These are phyloP conservation scores for Eidolon helvum DNA, from an alignment of 2,113 vertebrate species.

Conservation along the genomic window DNA sequence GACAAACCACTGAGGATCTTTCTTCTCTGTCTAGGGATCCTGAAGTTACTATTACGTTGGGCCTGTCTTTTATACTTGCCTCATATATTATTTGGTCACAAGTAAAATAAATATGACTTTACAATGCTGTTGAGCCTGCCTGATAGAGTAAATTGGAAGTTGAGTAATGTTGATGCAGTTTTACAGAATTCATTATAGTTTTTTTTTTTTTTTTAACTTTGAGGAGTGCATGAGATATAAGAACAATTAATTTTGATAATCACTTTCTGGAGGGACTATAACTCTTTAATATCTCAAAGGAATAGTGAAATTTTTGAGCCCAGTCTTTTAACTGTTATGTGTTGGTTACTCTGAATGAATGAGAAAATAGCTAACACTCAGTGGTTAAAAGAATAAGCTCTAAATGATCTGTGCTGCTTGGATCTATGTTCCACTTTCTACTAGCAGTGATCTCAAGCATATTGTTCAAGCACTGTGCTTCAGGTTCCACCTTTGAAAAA, in stretches of 20 bases:
- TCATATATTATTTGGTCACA: not conserved
- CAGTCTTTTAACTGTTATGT: not conserved
- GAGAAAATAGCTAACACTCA: not conserved
- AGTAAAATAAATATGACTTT: constrained; percentile 20
- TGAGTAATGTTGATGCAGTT: not conserved
- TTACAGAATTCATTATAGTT: not conserved
- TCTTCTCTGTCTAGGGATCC: constrained; percentile 13
- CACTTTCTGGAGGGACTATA: not conserved
- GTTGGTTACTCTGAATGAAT: not conserved
- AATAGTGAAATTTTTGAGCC: not conserved
- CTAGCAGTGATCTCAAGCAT: not conserved
- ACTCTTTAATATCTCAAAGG: constrained; percentile 8
- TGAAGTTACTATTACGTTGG: not conserved
- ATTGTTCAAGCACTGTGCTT: not conserved
- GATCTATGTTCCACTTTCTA: not conserved
- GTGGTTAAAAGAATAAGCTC: not conserved
- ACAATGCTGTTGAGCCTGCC: not conserved
- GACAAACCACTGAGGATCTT: constrained; percentile 44
- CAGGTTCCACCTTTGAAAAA: not conserved
- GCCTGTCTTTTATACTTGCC: not conserved
- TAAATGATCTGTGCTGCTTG: not conserved
- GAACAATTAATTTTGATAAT: constrained; percentile 39
- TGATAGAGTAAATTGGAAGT: not conserved
- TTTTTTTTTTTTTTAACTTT: not conserved
- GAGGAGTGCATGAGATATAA: not conserved